Percentiles rank a stretch among this genome's conserved stretches.
Conservation (phyloP, 2,888 invertebrate species). For the Lacanobia oleracea region DNA sequence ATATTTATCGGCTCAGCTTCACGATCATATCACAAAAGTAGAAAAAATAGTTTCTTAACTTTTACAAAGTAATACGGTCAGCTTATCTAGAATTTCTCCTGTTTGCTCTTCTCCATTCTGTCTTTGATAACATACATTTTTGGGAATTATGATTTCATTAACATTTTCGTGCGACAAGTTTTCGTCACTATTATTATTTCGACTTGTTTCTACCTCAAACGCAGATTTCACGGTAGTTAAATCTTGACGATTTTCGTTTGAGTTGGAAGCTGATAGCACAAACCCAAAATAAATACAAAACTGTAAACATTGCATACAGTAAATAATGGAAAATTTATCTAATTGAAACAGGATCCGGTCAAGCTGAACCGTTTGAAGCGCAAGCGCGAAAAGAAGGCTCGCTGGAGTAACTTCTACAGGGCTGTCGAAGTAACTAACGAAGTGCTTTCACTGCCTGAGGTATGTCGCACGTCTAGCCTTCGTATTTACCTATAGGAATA, state of each 20-base stretch:
- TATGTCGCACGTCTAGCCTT: constrained; percentile 57
- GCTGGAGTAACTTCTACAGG: constrained; percentile 88
- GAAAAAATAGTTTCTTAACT: constrained; percentile 3
- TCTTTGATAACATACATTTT: not conserved
- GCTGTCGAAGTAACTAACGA: constrained; percentile 84
- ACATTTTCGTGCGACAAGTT: not conserved
- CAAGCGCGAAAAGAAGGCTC: constrained; percentile 85
- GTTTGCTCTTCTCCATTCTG: constrained; percentile 7
- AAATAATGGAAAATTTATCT: constrained; percentile 46
- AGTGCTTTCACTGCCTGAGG: constrained; percentile 82
- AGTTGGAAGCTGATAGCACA: not conserved
- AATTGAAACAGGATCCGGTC: constrained; percentile 80
- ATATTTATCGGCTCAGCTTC: not conserved
- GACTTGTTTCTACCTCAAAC: constrained; percentile 22
- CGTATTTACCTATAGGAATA: not conserved
- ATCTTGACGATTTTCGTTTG: not conserved
- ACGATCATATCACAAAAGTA: not conserved
- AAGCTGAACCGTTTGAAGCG: constrained; percentile 83
- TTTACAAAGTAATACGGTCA: not conserved
- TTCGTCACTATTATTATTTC: constrained; percentile 1
- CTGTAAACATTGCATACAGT: not conserved
- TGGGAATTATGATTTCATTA: not conserved
- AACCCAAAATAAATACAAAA: constrained; percentile 5
- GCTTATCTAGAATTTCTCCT: constrained; percentile 10
- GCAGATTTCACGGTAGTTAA: not conserved